Evolutionary conservation across 92 coral and sea anemone species (phyloP).

Genomic region (Siderastrea siderea): DNA sequence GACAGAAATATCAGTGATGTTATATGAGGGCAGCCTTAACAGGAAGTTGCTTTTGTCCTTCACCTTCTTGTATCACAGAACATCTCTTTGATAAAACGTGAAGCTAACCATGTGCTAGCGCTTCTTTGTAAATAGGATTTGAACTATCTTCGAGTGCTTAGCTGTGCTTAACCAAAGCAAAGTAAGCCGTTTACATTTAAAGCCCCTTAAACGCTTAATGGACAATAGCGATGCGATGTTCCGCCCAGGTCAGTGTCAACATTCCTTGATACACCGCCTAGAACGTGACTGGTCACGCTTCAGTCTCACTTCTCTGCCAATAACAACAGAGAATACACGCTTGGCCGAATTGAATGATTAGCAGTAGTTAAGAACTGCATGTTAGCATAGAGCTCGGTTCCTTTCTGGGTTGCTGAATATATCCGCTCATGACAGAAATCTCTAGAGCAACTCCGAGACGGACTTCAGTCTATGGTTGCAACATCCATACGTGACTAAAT

Average conservation of each 20-base stretch:
- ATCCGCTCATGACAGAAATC: neutral
- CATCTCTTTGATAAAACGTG: neutral
- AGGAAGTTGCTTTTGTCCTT: neutral
- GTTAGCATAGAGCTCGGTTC: neutral
- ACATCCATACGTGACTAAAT: conserved; percentile 20
- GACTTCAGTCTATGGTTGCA: neutral
- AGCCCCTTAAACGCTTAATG: conserved; percentile 22
- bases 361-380: neutral
- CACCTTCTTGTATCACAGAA: neutral
- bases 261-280: conserved; percentile 11
- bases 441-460: neutral
- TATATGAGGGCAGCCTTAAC: neutral
- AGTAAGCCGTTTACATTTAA: conserved; percentile 14
- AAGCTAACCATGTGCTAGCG: neutral
- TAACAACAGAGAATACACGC: neutral
- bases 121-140: conserved; percentile 9
- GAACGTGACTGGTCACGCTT: conserved; percentile 30
- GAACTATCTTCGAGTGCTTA: neutral
- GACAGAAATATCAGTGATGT: neutral
- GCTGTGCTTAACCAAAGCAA: neutral
- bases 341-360: neutral
- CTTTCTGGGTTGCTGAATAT: neutral
- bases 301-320: neutral
- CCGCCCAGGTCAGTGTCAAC: conserved; percentile 27
- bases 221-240: neutral